Percentiles rank a stretch among this genome's conserved stretches.
These are phyloP conservation scores for Pituophis catenifer DNA, from an alignment of 2,113 vertebrate genomes.

Conservation along the genomic window DNA sequence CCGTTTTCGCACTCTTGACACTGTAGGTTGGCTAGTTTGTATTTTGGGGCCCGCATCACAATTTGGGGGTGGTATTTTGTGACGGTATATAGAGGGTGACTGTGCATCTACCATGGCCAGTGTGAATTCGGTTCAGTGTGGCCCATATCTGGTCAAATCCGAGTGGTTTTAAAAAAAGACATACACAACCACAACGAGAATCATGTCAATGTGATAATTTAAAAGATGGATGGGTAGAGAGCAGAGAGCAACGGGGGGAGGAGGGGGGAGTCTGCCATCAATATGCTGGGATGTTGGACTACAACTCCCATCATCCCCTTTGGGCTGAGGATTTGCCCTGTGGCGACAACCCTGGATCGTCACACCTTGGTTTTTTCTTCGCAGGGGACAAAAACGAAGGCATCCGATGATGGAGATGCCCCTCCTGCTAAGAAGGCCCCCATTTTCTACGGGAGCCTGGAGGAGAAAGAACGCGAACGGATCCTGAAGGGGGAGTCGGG, in stretches of 20 bases:
- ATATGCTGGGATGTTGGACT: neutral
- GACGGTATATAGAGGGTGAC: too few relatives aligned
- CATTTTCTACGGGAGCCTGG: slow-evolving; percentile 93
- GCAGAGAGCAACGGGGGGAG: neutral
- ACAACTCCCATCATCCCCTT: neutral
- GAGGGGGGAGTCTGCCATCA: neutral
- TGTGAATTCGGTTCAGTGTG: too few relatives aligned
- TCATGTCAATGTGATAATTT: neutral
- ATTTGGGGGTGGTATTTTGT: too few relatives aligned
- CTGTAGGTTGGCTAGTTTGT: too few relatives aligned
- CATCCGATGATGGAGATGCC: slow-evolving; percentile 80
- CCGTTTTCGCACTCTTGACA: too few relatives aligned
- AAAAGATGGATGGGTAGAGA: neutral
- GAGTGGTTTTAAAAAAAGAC: neutral
- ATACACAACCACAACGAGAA: neutral
- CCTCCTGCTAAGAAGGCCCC: slow-evolving; percentile 78
- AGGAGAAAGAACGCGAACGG: slow-evolving; percentile 89
- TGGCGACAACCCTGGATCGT: neutral
- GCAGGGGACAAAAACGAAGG: slow-evolving; percentile 67
- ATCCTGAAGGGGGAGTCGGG: slow-evolving; percentile 69
- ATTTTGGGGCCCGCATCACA: too few relatives aligned
- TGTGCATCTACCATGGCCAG: too few relatives aligned
- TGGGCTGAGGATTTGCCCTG: neutral
- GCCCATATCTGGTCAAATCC: neutral
- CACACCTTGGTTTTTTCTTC: neutral